Conservation (phyloP, 2,888 invertebrate species). For the Lasioglossum marginatum region DNA sequence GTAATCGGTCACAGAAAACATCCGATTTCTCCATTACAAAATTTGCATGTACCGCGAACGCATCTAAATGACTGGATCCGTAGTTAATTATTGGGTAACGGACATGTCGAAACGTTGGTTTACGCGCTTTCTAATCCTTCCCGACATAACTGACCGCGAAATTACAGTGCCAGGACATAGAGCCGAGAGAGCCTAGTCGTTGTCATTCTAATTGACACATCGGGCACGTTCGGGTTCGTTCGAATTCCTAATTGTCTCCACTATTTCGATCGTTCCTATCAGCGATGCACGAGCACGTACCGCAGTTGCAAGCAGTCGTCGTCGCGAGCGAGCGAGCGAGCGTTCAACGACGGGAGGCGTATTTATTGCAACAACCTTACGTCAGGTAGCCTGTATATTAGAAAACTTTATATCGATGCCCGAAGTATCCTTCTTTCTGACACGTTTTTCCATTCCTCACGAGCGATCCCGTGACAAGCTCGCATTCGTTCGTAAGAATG, state of each 20-base stretch:
- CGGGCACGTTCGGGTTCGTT: constrained; percentile 9
- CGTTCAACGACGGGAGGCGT: background rate
- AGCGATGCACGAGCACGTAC: constrained; percentile 5
- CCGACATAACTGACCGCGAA: constrained; percentile 5
- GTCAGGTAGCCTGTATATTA: background rate
- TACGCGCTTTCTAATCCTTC: constrained; percentile 1
- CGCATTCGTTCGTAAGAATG: constrained; percentile 2
- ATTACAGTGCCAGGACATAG: background rate
- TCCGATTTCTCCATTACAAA: background rate
- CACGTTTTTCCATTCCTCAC: constrained; percentile 9
- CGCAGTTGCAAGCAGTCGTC: background rate
- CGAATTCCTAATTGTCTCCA: constrained; percentile 12
- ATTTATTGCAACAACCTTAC: constrained; percentile 5
- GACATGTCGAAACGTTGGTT: background rate
- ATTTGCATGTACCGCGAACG: background rate
- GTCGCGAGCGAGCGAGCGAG: background rate
- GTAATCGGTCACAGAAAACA: background rate
- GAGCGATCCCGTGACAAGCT: constrained; percentile 19
- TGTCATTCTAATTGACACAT: constrained; percentile 8
- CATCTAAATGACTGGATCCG: background rate
- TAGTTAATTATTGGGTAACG: constrained; percentile 4
- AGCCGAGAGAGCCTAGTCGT: background rate
- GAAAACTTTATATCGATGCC: background rate
- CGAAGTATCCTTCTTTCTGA: constrained; percentile 2
- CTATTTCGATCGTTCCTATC: constrained; percentile 3